Evolutionary conservation across 2,113 vertebrate species (phyloP).

Genomic region (Alligator mississippiensis): DNA sequence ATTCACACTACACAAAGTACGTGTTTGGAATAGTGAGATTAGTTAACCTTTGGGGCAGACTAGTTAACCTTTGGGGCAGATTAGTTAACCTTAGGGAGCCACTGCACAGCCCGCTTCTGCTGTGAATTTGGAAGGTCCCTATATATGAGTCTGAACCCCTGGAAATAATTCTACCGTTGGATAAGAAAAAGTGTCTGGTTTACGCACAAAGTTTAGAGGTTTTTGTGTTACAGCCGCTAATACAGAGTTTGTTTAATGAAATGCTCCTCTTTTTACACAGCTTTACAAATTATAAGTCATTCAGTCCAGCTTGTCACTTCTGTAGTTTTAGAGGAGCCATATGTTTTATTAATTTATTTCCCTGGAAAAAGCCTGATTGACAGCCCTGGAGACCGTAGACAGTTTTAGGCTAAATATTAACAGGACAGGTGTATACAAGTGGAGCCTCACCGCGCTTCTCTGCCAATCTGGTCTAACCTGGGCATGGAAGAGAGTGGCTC

Average conservation of each 20-base stretch:
- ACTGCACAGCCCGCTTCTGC: too few relatives aligned
- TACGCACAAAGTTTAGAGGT: rapidly evolving
- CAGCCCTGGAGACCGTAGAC: not conserved
- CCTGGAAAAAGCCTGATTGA: not conserved
- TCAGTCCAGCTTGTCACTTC: not conserved
- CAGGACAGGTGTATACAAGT: not conserved
- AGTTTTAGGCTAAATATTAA: not conserved
- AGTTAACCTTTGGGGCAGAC: not conserved
- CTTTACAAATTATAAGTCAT: too few relatives aligned
- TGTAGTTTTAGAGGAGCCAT: not conserved
- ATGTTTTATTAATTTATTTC: not conserved
- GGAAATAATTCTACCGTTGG: not conserved
- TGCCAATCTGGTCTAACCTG: not conserved
- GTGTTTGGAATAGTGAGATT: not conserved
- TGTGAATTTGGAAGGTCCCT: too few relatives aligned
- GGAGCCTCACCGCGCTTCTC: not conserved
- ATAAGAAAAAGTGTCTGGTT: not conserved
- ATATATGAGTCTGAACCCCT: not conserved
- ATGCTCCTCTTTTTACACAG: too few relatives aligned
- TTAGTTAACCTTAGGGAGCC: not conserved
- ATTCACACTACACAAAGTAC: not conserved
- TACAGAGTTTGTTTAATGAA: not conserved
- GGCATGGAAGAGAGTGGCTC: not conserved
- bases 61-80: too few relatives aligned
- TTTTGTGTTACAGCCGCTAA: not conserved